These are phyloP conservation scores for Margaritifera margaritifera DNA, from an alignment of 2,888 invertebrate species.

Conservation along the genomic window DNA sequence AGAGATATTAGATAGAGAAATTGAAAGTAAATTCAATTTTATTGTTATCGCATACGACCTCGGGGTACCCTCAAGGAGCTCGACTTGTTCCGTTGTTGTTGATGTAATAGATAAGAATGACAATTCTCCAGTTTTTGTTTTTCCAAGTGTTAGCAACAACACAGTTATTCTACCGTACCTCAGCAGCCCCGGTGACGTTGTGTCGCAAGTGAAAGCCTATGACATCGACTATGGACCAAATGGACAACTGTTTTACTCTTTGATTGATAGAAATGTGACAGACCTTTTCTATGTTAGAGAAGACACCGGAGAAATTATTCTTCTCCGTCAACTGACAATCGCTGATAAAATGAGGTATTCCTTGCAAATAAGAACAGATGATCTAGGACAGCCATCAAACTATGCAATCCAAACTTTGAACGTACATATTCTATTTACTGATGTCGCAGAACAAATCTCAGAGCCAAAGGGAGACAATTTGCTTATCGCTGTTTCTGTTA, in stretches of 20 bases:
- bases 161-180: conserved; percentile 45
- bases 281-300: conserved; percentile 38
- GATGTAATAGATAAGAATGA: conserved; percentile 52
- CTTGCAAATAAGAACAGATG: conserved; percentile 36
- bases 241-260: conserved; percentile 37
- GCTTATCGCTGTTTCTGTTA: conserved; percentile 41
- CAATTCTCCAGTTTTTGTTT: conserved; percentile 53
- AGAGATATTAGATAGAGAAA: conserved; percentile 48
- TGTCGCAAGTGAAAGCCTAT: conserved; percentile 38
- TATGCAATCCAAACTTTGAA: conserved; percentile 36
- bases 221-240: conserved; percentile 44
- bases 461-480: conserved; percentile 34
- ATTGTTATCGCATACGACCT: conserved; percentile 49
- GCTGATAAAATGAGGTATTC: conserved; percentile 35
- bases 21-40: conserved; percentile 41
- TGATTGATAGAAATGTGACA: conserved; percentile 27
- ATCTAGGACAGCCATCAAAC: conserved; percentile 39
- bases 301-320: conserved; percentile 38
- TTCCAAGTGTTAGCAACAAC: conserved; percentile 53
- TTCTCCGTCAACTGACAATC: conserved; percentile 24
- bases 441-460: conserved; percentile 4
- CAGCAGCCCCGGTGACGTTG: conserved; percentile 25
- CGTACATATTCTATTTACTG: conserved; percentile 31
- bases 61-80: conserved; percentile 43
- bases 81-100: conserved; percentile 46